These are phyloP conservation scores for Echinometra lucunter DNA, from an alignment of 53 echinoderm and acorn worm species.

Conservation along the genomic window DNA sequence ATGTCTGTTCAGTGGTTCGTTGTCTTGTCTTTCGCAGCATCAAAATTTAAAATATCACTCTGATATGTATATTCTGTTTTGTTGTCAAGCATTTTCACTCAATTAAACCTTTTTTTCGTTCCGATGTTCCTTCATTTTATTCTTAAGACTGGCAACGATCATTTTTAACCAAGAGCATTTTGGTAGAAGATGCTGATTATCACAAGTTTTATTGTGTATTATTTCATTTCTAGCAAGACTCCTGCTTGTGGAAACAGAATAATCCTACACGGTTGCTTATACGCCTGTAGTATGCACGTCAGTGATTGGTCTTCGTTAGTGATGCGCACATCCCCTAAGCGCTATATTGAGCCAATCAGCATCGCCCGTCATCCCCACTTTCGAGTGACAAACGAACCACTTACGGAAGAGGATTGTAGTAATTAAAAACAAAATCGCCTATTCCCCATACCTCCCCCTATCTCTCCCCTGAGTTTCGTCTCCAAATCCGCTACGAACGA, in stretches of 20 bases:
- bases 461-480: neutral
- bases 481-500: neutral
- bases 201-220: neutral
- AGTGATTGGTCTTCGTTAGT: neutral
- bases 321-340: neutral
- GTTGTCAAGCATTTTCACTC: neutral
- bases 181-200: neutral
- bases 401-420: neutral
- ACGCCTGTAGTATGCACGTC: neutral
- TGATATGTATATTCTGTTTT: too few relatives aligned
- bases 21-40: too few relatives aligned
- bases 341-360: neutral
- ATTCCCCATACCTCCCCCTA: neutral
- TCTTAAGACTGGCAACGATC: neutral
- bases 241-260: neutral
- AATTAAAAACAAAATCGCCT: slow-evolving; percentile 30
- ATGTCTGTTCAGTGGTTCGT: too few relatives aligned
- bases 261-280: neutral
- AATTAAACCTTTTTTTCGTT: too few relatives aligned
- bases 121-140: neutral
- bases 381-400: slow-evolving; percentile 2
- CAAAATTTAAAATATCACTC: too few relatives aligned
- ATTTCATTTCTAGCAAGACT: neutral
- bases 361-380: neutral
- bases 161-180: neutral